A percentile compares a stretch with the other conserved stretches of the same genome.
Conservation (phyloP, 2,888 invertebrate genomes). For the Macropis europaea region DNA sequence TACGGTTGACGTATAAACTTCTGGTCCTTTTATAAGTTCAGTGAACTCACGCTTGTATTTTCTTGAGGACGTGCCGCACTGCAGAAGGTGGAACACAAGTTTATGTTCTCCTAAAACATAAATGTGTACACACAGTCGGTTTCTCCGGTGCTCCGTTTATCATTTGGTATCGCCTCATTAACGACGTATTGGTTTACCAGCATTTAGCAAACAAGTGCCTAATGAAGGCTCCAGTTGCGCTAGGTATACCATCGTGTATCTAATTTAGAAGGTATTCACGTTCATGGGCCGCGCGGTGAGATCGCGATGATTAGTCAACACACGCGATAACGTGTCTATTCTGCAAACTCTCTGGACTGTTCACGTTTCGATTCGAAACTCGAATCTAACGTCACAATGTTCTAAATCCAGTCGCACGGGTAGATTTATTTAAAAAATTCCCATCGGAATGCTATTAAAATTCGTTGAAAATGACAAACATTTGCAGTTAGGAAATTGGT, state of each 20-base stretch:
- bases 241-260: constrained; percentile 26
- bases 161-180: constrained; percentile 33
- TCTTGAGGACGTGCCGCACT: no score
- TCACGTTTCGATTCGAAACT: neutral
- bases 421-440: no score
- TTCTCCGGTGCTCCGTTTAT: neutral
- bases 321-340: constrained; percentile 18
- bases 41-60: no score
- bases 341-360: neutral
- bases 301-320: constrained; percentile 36
- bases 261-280: constrained; percentile 46
- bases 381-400: neutral
- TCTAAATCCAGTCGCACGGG: neutral
- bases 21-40: neutral
- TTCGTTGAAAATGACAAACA: no score
- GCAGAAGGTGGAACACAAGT: no score
- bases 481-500: no score
- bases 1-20: no score
- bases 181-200: constrained; percentile 38
- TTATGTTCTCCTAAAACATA: neutral
- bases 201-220: constrained; percentile 45
- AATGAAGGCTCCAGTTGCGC: constrained; percentile 32
- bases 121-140: neutral
- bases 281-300: constrained; percentile 4
- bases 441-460: no score